Base-by-base conservation (phyloP, 2,888 invertebrate genomes). In the Luperina nickerlii region DNA sequence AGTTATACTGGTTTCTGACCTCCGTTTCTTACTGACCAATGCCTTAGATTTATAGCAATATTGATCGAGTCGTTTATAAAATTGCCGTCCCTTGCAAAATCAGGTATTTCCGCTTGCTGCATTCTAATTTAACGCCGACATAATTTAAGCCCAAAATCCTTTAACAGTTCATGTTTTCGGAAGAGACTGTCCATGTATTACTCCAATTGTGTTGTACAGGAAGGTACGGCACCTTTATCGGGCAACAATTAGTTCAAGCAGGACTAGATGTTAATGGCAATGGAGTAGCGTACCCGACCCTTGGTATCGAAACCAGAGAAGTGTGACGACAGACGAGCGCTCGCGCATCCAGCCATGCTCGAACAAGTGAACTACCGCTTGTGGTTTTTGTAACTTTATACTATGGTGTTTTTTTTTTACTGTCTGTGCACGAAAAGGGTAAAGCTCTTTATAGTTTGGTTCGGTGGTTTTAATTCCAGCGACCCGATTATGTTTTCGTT, bases 311-410 rank as follows among this genome's bases (percentile, higher is more conserved):
- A 86, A 77, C 76, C 51, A 79, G 71, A 89, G 83, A 85, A 75
- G 87, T 87, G 82, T 89, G 87, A 77, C n/a, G n/a, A n/a, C 13
- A n/a, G 57, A 60, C 85, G 84, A 68, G 83, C 90, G 89, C 83
- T 88, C 79, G 89, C 77, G 88, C 90, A 83, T 85, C 75, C 84
- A 45, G 73, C 77, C 79, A 74, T 70, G 70, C 66, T 66, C 54
- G n/a, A 73, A 63, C 86, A 77, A 86, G 86, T 86, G 76, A 81
- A 84, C 75, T 68, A 80, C 68, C 76, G 72, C 67, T 42, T 62
- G 76, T 78, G 51, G 76, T 84, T 85, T 85, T 84, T 87, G 84
- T 87, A 75, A 85, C 63, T 67, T 65, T 54, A 86, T 65, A 77
- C 24, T 15, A 60, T 48, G 57, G 62, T 8, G 62, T 74, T 85